Conservation (phyloP, 2,888 invertebrate genomes). For the Julus scandinavius region DNA sequence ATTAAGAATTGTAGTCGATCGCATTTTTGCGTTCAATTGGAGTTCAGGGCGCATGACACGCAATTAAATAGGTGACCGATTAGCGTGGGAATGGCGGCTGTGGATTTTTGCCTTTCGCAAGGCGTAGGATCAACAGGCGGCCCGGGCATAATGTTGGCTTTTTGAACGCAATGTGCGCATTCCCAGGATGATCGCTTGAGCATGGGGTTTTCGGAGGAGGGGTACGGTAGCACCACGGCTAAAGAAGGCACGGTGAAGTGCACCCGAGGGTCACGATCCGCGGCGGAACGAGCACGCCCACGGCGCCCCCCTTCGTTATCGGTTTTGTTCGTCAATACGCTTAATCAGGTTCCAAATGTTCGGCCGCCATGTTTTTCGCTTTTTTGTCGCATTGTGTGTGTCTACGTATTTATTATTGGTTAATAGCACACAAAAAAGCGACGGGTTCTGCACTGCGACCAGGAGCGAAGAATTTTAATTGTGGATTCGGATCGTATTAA, state of each 20-base stretch:
- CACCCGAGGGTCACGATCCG: neutral
- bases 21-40: neutral
- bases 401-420: neutral
- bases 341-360: neutral
- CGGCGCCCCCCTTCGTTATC: too few relatives aligned
- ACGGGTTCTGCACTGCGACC: too few relatives aligned
- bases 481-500: too few relatives aligned
- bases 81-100: neutral
- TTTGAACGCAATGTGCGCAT: neutral
- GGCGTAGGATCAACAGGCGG: constrained; percentile 6
- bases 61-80: constrained; percentile 39
- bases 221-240: neutral
- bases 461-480: too few relatives aligned
- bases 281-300: constrained; percentile 14
- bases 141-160: neutral
- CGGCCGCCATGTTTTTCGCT: neutral
- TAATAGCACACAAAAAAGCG: neutral
- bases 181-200: constrained; percentile 19
- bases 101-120: neutral
- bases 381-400: neutral
- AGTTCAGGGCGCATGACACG: neutral
- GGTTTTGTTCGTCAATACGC: neutral
- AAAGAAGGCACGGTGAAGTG: neutral
- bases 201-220: neutral
- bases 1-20: neutral